A percentile compares a stretch with the other conserved stretches of the same genome.
phyloP scores from a whole-genome alignment of 2,888 invertebrate species.

The Trissoscelio sp. region DNA sequence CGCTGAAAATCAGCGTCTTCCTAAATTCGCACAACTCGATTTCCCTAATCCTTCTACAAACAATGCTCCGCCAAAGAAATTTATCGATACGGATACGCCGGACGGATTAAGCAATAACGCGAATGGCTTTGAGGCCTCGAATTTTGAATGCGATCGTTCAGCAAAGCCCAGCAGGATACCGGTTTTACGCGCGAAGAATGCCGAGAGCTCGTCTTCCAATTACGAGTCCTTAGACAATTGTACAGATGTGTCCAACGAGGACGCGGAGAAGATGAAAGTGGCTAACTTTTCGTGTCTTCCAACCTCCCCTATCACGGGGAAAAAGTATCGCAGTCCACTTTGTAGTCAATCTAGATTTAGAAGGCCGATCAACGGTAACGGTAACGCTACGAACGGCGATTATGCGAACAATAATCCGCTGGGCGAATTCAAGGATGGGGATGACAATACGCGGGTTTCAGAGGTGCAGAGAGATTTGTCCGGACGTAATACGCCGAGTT shows the following conservation, averaged over 20 bases:
- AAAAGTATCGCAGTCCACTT: constrained; percentile 79
- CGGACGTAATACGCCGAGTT: constrained; percentile 71
- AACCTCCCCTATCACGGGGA: constrained; percentile 79
- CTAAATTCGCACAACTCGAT: constrained; percentile 40
- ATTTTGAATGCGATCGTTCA: constrained; percentile 70
- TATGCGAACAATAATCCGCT: constrained; percentile 41
- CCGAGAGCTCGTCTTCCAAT: constrained; percentile 73
- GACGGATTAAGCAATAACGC: constrained; percentile 41
- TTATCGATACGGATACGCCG: constrained; percentile 27
- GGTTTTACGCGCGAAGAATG: constrained; percentile 75
- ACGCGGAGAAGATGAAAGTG: constrained; percentile 51
- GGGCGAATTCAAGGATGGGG: constrained; percentile 32
- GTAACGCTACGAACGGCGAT: constrained; percentile 71
- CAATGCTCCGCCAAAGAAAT: constrained; percentile 35
- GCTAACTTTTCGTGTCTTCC: constrained; percentile 74
- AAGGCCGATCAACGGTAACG: constrained; percentile 75
- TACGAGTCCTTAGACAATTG: constrained; percentile 74
- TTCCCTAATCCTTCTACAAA: constrained; percentile 19
- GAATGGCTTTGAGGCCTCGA: constrained; percentile 63
- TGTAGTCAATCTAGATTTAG: constrained; percentile 74
- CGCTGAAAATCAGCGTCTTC: constrained; percentile 51
- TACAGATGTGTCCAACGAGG: constrained; percentile 67
- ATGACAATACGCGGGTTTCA: constrained; percentile 21
- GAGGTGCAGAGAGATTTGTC: constrained; percentile 39
- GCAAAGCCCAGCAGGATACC: constrained; percentile 79